A percentile compares a stretch with the other conserved stretches of the same genome.
Conservation (phyloP, 1,140 invertebrate species). For the Trichonephila inaurata region DNA sequence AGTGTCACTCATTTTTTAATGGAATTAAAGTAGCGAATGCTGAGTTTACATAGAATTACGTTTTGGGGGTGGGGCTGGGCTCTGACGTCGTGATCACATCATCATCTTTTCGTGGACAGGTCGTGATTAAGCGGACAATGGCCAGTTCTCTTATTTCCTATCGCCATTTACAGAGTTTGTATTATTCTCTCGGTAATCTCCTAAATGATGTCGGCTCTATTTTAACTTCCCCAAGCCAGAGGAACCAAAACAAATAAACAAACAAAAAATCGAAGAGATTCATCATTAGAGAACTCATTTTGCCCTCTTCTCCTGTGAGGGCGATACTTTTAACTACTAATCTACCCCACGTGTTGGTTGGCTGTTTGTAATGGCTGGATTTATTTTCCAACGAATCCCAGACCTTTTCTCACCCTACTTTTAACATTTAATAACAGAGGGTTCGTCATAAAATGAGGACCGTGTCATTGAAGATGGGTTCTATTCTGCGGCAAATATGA, state of each 20-base stretch:
- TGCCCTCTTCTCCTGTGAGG: neutral
- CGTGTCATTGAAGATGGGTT: constrained; percentile 33
- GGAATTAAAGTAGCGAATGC: constrained; percentile 46
- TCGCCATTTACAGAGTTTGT: constrained; percentile 26
- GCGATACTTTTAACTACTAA: constrained; percentile 23
- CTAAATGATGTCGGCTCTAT: constrained; percentile 67
- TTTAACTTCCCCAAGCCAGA: constrained; percentile 6
- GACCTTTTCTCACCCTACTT: constrained; percentile 68
- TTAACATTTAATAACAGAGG: constrained; percentile 60
- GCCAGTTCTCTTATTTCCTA: constrained; percentile 36
- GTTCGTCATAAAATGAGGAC: constrained; percentile 32
- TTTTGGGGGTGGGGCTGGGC: neutral
- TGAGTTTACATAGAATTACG: neutral
- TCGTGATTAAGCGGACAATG: constrained; percentile 63
- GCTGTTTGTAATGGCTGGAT: neutral
- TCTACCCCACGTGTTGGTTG: neutral
- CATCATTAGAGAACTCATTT: neutral
- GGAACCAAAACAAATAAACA: neutral
- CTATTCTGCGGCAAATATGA: neutral
- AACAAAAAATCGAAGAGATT: neutral
- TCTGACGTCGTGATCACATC: constrained; percentile 48
- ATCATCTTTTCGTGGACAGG: constrained; percentile 45
- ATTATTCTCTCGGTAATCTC: constrained; percentile 33
- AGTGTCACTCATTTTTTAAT: constrained; percentile 49
- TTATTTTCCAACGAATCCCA: neutral